Evolutionary conservation across 2,113 vertebrate species (phyloP).

Genomic region (Morone saxatilis): DNA sequence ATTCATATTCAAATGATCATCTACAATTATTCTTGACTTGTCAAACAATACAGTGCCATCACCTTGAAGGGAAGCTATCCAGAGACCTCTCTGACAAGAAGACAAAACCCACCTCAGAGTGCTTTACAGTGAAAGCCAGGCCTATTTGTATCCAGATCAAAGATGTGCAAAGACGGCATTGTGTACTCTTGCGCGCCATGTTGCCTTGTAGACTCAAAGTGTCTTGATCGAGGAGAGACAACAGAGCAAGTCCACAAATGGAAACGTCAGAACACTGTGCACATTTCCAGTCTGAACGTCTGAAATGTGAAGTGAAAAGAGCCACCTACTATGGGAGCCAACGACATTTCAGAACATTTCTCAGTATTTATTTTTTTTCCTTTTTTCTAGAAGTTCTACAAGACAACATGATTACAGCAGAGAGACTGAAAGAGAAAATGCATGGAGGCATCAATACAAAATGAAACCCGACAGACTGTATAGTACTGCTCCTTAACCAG

Average conservation of each 20-base stretch:
- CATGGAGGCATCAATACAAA: conserved; percentile 46
- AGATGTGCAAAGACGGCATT: conserved; percentile 9
- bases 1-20: conserved; percentile 42
- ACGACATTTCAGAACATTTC: conserved; percentile 18
- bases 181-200: conserved; percentile 26
- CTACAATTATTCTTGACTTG: conserved; percentile 41
- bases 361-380: neutral
- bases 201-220: conserved; percentile 37
- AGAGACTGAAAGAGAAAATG: conserved; percentile 33
- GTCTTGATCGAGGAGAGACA: conserved; percentile 30
- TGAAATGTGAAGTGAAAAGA: conserved; percentile 44
- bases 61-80: conserved; percentile 27
- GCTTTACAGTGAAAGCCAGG: conserved; percentile 31
- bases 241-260: conserved; percentile 21
- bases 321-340: conserved; percentile 17
- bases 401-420: conserved; percentile 62
- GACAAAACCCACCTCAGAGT: conserved; percentile 29
- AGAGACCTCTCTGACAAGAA: conserved; percentile 41
- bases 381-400: conserved; percentile 39
- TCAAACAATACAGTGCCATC: neutral
- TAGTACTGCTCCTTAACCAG: conserved; percentile 62
- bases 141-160: conserved; percentile 61
- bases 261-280: conserved; percentile 22
- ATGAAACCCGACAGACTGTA: conserved; percentile 64
- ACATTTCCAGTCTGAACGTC: conserved; percentile 34